Percentiles rank a stretch among this genome's conserved stretches.
Conservation (phyloP, 2,888 invertebrate species). For the Helleia helle region DNA sequence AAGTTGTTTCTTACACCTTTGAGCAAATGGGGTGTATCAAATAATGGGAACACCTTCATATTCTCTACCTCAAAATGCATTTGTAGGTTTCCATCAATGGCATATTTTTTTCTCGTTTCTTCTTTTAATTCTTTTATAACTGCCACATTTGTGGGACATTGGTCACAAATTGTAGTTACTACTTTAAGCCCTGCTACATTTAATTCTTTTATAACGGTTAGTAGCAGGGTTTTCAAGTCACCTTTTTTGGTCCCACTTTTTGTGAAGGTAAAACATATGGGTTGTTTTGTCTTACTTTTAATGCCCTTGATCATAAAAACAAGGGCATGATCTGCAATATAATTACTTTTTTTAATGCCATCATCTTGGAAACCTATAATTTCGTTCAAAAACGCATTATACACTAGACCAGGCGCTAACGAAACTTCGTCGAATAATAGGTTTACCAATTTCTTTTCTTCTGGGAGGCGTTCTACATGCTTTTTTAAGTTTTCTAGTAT, state of each 20-base stretch:
- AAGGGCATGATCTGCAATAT: conserved; percentile 15
- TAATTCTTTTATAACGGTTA: background rate
- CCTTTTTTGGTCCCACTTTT: background rate
- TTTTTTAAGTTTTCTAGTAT: background rate
- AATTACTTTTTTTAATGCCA: conserved; percentile 4
- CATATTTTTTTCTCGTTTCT: conserved; percentile 8
- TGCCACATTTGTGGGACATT: conserved; percentile 12
- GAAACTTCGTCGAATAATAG: conserved; percentile 13
- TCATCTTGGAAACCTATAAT: conserved; percentile 12
- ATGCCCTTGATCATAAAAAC: conserved; percentile 17
- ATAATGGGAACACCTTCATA: too few relatives aligned
- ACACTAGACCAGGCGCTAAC: conserved; percentile 3
- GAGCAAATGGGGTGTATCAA: too few relatives aligned
- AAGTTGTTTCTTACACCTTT: background rate
- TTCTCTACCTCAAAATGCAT: too few relatives aligned
- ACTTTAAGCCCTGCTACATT: background rate
- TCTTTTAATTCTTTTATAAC: conserved; percentile 9
- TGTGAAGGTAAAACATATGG: conserved; percentile 12
- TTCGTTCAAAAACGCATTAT: background rate
- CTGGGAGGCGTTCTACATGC: background rate
- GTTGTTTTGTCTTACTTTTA: conserved; percentile 15
- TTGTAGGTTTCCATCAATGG: too few relatives aligned
- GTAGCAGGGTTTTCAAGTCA: conserved; percentile 2
- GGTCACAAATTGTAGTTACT: conserved; percentile 8
- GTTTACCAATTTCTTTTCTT: conserved; percentile 4